Conservation (phyloP, 1,140 invertebrate species). For the Drosophila rhopaloa region DNA sequence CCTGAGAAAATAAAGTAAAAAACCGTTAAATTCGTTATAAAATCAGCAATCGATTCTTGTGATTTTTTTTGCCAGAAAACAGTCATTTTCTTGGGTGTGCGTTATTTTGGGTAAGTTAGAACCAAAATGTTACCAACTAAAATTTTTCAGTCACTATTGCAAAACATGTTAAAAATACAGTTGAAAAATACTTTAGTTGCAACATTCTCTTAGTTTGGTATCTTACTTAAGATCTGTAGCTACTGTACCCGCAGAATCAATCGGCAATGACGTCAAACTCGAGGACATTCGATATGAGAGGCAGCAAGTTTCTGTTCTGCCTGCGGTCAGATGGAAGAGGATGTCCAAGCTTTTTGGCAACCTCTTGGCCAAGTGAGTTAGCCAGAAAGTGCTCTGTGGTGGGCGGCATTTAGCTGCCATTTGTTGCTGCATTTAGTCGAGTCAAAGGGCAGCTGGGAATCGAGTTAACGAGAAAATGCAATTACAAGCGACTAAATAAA, state of each 20-base stretch:
- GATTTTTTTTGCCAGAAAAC: too few relatives aligned
- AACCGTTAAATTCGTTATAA: too few relatives aligned
- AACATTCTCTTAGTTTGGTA: too few relatives aligned
- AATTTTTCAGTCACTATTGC: too few relatives aligned
- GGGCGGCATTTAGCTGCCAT: conserved; percentile 28
- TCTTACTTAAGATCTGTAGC: too few relatives aligned
- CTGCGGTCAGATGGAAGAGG: conserved; percentile 25
- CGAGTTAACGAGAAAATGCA: conserved; percentile 70
- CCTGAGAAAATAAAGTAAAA: too few relatives aligned
- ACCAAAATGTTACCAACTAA: too few relatives aligned
- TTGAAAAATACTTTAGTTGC: too few relatives aligned
- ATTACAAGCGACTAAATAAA: conserved; percentile 76
- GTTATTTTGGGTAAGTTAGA: too few relatives aligned
- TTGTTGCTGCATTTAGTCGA: conserved; percentile 35
- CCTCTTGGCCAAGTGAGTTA: conserved; percentile 28
- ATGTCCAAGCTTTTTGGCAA: conserved; percentile 41
- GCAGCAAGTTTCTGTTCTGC: neutral
- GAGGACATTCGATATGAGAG: conserved; percentile 10
- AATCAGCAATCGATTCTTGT: too few relatives aligned
- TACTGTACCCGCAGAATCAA: conserved; percentile 49
- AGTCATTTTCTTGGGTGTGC: too few relatives aligned
- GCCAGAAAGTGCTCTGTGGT: conserved; percentile 30
- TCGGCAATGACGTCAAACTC: conserved; percentile 60
- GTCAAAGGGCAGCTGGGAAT: conserved; percentile 58
- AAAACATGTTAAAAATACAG: too few relatives aligned